phyloP scores from a whole-genome alignment of 2,113 vertebrate species.

The Ondatra zibethicus region DNA sequence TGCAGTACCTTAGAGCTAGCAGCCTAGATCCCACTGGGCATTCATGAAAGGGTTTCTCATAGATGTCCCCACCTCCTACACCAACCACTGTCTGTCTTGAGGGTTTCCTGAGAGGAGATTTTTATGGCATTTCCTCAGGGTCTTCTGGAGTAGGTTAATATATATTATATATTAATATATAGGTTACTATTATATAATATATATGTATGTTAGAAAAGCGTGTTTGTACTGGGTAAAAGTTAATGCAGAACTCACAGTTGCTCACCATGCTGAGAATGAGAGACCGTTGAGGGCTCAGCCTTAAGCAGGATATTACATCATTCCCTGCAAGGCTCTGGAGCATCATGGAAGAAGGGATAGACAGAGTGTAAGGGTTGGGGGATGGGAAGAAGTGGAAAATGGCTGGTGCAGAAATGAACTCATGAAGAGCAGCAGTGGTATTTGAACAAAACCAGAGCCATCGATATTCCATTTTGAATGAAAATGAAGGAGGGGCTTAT shows the following conservation, averaged over 20 bases:
- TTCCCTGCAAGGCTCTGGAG: not conserved
- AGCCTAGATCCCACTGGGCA: not conserved
- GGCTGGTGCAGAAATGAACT: not conserved
- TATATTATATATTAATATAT: not conserved
- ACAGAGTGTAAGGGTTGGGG: not conserved
- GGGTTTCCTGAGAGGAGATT: not conserved
- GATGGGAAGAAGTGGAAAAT: not conserved
- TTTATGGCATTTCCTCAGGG: not conserved
- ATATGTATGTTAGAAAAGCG: not conserved
- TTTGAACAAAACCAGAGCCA: not conserved
- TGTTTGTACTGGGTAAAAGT: not conserved
- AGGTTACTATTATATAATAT: not conserved
- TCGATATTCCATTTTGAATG: not conserved
- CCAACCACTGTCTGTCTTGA: not conserved
- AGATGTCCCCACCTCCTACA: not conserved
- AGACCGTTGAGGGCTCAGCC: not conserved
- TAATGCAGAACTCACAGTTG: not conserved
- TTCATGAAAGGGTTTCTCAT: not conserved
- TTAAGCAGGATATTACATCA: not conserved
- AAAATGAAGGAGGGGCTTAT: not conserved
- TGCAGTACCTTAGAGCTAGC: not conserved
- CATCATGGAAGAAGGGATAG: not conserved
- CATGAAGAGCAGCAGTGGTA: not conserved
- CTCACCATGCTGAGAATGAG: not conserved
- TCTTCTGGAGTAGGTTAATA: not conserved